Evolutionary conservation across 2,888 invertebrate species (phyloP).

Genomic region (Eristalis tenax): DNA sequence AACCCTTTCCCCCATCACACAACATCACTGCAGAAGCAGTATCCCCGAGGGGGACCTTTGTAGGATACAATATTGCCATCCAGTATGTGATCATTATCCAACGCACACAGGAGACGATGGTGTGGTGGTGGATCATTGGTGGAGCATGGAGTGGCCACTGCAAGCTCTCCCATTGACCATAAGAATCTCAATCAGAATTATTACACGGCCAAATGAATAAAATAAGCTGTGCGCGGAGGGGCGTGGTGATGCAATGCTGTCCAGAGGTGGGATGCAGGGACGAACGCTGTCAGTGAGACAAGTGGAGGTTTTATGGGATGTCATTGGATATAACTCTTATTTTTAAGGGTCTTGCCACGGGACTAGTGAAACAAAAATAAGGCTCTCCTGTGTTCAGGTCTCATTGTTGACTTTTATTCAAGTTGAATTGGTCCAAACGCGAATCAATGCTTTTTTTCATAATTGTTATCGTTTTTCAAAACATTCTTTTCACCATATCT

Average conservation of each 20-base stretch:
- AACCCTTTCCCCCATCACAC: slow-evolving; percentile 6
- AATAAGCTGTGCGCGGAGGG: not conserved
- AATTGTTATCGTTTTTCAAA: no score
- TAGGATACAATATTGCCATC: slow-evolving; percentile 46
- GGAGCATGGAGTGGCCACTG: slow-evolving; percentile 30
- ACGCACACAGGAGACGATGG: slow-evolving; percentile 3
- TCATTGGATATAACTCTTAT: slow-evolving; percentile 46
- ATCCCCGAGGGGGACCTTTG: slow-evolving; percentile 23
- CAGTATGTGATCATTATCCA: slow-evolving; percentile 63
- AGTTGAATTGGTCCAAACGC: not conserved
- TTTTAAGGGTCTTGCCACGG: slow-evolving; percentile 61
- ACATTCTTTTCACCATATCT: no score
- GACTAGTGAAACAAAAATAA: slow-evolving; percentile 33
- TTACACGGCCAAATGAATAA: slow-evolving; percentile 46
- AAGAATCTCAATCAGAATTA: slow-evolving; percentile 65
- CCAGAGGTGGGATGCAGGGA: slow-evolving; percentile 6
- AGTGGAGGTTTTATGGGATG: slow-evolving; percentile 46
- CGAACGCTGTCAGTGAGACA: slow-evolving; percentile 43
- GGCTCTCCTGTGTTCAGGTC: not conserved
- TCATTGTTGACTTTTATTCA: not conserved
- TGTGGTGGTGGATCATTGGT: slow-evolving; percentile 25
- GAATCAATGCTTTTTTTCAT: no score
- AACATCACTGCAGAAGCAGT: not conserved
- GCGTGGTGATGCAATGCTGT: slow-evolving; percentile 7
- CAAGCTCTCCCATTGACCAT: slow-evolving; percentile 11